Evolutionary conservation across 2,797 vertebrate genomes (phyloP).

Genomic region (Chloroceryle amazona): DNA sequence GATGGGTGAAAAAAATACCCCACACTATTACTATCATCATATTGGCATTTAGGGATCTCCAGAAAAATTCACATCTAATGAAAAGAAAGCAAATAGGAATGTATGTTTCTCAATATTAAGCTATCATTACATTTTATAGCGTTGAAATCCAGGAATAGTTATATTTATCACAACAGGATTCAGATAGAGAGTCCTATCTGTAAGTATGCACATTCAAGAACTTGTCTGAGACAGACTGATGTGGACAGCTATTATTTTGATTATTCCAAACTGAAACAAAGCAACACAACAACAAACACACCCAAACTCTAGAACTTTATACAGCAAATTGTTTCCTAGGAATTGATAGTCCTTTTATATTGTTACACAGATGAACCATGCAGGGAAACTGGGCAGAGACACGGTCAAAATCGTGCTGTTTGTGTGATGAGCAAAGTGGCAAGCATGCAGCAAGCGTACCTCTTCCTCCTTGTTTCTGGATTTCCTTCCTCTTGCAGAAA

Average conservation of each 20-base stretch:
- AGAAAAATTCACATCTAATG: background rate
- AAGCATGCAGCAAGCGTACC: conserved; percentile 90
- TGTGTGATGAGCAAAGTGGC: conserved; percentile 67
- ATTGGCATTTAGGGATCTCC: background rate
- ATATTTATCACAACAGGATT: background rate
- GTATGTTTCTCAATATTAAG: background rate
- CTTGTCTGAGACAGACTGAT: background rate
- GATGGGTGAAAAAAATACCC: background rate
- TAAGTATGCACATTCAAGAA: background rate
- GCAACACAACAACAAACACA: background rate
- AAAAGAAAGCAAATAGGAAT: background rate
- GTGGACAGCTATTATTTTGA: conserved; percentile 17
- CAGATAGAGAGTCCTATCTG: background rate
- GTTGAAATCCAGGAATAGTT: background rate
- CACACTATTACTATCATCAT: background rate
- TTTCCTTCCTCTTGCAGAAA: conserved; percentile 90
- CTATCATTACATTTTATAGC: background rate
- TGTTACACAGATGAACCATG: conserved; percentile 76
- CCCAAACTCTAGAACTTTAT: background rate
- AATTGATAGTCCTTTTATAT: conserved; percentile 25
- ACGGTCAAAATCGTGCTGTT: conserved; percentile 46
- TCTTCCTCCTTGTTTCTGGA: conserved; percentile 97
- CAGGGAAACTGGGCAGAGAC: conserved; percentile 66
- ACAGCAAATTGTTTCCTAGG: conserved; percentile 42
- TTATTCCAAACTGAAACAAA: background rate